Percentiles rank a stretch among this genome's conserved stretches.
Conservation (phyloP, 2,888 invertebrate species). For the Caenorhabditis wallacei region DNA sequence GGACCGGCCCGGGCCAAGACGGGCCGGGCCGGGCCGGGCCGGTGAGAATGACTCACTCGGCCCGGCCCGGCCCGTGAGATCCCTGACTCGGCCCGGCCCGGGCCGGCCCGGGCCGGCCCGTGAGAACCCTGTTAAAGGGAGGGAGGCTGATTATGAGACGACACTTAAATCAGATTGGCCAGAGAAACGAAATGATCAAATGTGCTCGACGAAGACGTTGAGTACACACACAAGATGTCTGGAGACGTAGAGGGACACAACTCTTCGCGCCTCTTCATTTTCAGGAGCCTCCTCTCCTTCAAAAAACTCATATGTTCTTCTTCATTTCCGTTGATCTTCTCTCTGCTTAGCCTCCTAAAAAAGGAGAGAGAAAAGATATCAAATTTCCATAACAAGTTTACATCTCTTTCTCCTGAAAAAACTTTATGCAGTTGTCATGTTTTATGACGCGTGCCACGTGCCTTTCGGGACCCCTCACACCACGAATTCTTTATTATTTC, state of each 20-base stretch:
- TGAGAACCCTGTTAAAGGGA: not conserved
- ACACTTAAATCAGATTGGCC: conserved; percentile 63
- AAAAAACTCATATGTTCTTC: conserved; percentile 53
- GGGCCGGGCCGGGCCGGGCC: no score
- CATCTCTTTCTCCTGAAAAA: no score
- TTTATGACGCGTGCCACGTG: conserved; percentile 39
- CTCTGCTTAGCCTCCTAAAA: conserved; percentile 5
- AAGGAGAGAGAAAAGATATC: conserved; percentile 22
- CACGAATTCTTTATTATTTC: not conserved
- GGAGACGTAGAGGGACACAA: conserved; percentile 51
- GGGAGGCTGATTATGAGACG: conserved; percentile 6
- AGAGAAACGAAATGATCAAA: conserved; percentile 60
- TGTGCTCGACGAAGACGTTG: conserved; percentile 33
- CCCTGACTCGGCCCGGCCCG: no score
- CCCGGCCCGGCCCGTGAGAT: no score
- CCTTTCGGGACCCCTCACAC: conserved; percentile 2
- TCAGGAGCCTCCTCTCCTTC: no score
- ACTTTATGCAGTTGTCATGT: conserved; percentile 10
- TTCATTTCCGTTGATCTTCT: conserved; percentile 16
- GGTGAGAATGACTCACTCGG: no score
- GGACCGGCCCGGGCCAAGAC: no score
- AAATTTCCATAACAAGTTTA: conserved; percentile 56
- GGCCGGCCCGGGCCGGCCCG: no score
- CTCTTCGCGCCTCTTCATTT: conserved; percentile 52
- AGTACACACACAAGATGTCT: not conserved